Percentiles rank a stretch among this genome's conserved stretches.
Evolutionary conservation across 2,113 vertebrate genomes (phyloP).

Genomic region (Emydocephalus ijimae): DNA sequence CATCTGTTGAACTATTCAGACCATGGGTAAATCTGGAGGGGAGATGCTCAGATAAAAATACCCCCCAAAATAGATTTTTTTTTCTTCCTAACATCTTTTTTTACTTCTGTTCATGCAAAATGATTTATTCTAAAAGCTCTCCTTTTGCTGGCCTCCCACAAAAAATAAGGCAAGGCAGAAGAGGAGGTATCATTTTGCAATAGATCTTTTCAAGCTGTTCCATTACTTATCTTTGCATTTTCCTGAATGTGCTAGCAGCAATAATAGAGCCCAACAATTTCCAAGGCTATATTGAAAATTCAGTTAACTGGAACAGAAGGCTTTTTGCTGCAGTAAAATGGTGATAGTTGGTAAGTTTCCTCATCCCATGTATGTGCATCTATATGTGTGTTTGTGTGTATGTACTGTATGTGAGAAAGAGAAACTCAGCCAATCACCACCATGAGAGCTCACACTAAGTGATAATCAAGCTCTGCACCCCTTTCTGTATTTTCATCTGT

Average conservation of each 20-base stretch:
- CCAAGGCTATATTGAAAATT: background rate
- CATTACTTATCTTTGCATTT: background rate
- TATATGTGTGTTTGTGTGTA: background rate
- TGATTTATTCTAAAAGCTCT: background rate
- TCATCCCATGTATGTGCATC: background rate
- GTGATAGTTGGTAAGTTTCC: background rate
- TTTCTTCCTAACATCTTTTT: background rate
- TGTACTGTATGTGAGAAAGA: background rate
- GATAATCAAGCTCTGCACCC: background rate
- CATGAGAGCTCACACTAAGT: background rate
- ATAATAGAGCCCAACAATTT: background rate
- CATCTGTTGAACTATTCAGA: background rate
- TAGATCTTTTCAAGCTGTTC: background rate
- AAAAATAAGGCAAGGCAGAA: background rate
- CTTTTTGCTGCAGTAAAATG: background rate
- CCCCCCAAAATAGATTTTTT: background rate
- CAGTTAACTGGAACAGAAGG: background rate
- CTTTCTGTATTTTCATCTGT: background rate
- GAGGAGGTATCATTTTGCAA: background rate
- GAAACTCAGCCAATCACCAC: background rate
- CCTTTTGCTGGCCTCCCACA: background rate
- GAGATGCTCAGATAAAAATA: background rate
- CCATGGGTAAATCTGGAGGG: background rate
- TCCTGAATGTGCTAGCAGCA: background rate
- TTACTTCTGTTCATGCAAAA: background rate